A percentile compares a stretch with the other conserved stretches of the same genome.
phyloP scores from a whole-genome alignment of 2,888 invertebrate genomes.

The Entomobrya multifasciata region DNA sequence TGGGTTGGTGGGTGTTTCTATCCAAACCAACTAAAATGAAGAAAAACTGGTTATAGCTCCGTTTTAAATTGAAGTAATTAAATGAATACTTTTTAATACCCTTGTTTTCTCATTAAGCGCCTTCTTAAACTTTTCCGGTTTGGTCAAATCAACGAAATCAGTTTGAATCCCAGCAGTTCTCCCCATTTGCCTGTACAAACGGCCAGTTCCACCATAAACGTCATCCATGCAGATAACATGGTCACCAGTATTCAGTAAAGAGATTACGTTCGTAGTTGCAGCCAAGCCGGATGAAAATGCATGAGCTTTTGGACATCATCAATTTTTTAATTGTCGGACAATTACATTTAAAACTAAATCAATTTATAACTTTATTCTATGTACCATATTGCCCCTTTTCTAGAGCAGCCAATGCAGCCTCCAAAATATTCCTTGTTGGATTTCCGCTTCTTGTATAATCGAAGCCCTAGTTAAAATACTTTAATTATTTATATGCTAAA shows the following conservation, averaged over 20 bases:
- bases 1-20: conserved; percentile 85
- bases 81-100: no score
- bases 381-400: conserved; percentile 92
- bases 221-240: conserved; percentile 81
- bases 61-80: no score
- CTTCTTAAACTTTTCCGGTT: conserved; percentile 81
- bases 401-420: conserved; percentile 93
- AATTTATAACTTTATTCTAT: no score
- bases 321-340: no score
- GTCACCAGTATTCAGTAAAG: conserved; percentile 91
- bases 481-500: no score
- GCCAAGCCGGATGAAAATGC: conserved; percentile 95
- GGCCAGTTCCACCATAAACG: conserved; percentile 84
- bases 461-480: no score
- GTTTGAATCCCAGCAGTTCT: conserved; percentile 81
- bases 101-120: conserved; percentile 83
- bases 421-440: conserved; percentile 93
- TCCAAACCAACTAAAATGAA: conserved; percentile 83
- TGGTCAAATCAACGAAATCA: conserved; percentile 83
- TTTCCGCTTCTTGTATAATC: conserved; percentile 97
- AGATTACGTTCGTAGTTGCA: conserved; percentile 88
- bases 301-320: neutral
- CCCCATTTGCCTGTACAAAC: conserved; percentile 75
- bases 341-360: no score
- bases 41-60: no score